Percentiles rank a stretch among this genome's conserved stretches.
These are phyloP conservation scores for Clarias batrachus DNA, from an alignment of 2,113 vertebrate genomes.

Conservation along the genomic window DNA sequence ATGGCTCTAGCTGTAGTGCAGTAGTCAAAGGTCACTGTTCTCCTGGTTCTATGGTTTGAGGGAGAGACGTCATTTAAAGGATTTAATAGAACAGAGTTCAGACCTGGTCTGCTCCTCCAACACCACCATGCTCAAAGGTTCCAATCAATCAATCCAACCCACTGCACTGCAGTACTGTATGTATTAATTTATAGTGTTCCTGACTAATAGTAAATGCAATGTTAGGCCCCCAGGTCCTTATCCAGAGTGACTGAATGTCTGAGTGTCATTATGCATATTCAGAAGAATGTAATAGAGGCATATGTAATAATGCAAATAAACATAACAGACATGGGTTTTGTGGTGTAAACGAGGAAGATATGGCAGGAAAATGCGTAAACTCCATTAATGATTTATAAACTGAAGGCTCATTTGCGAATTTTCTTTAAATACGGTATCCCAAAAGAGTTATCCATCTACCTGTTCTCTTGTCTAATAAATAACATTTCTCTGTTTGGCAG, in stretches of 20 bases:
- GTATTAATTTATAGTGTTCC: slow-evolving; percentile 11
- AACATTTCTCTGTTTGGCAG: neutral
- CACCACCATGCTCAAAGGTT: slow-evolving; percentile 20
- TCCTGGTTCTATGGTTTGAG: slow-evolving; percentile 20
- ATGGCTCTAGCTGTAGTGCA: slow-evolving; percentile 27
- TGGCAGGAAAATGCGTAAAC: neutral
- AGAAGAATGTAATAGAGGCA: neutral
- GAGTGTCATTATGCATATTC: slow-evolving; percentile 19
- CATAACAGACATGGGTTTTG: neutral
- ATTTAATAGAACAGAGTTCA: neutral
- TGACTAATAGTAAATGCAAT: slow-evolving; percentile 19
- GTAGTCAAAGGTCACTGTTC: slow-evolving; percentile 19
- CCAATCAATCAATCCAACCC: slow-evolving; percentile 10
- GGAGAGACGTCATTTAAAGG: neutral
- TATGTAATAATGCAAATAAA: neutral
- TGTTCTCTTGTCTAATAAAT: neutral
- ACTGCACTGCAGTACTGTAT: neutral
- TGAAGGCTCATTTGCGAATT: neutral
- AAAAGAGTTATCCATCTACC: neutral
- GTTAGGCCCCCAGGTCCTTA: slow-evolving; percentile 4
- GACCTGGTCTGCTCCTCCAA: neutral
- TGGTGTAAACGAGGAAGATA: neutral
- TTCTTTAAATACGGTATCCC: neutral
- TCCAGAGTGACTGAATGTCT: neutral
- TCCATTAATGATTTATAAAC: neutral